A percentile compares a stretch with the other conserved stretches of the same genome.
phyloP scores from a whole-genome alignment of 2,888 invertebrate genomes.

The Cecidostiba fungosa region DNA sequence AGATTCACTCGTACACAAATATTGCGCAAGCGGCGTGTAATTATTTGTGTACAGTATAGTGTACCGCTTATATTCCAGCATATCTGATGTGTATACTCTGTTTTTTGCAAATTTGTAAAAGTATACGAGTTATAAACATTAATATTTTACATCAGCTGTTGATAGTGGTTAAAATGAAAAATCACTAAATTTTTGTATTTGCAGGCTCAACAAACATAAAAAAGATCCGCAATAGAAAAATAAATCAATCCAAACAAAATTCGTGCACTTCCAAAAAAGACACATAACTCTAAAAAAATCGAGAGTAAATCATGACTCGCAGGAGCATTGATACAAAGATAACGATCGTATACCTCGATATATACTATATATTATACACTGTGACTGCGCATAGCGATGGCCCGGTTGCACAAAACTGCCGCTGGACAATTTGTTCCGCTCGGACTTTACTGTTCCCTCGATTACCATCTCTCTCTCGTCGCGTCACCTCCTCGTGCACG shows the following conservation, averaged over 20 bases:
- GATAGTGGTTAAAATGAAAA: too few species aligned
- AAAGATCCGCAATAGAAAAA: background rate
- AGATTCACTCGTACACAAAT: background rate
- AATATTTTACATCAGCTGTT: too few species aligned
- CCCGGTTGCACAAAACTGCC: slow-evolving; percentile 42
- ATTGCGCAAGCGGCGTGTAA: slow-evolving; percentile 8
- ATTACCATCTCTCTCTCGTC: background rate
- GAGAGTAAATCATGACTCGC: slow-evolving; percentile 4
- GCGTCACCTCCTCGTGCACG: slow-evolving; percentile 10
- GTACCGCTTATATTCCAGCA: too few species aligned
- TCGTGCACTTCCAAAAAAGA: too few species aligned
- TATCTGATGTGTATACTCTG: too few species aligned
- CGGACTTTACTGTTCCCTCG: slow-evolving; percentile 36
- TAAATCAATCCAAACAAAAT: background rate
- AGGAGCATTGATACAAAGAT: slow-evolving; percentile 27
- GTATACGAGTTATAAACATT: too few species aligned
- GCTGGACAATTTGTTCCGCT: slow-evolving; percentile 62
- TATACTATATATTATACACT: too few species aligned
- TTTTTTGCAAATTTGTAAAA: too few species aligned
- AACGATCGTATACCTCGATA: background rate
- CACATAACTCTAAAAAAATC: background rate
- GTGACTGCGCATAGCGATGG: background rate
- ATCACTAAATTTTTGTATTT: too few species aligned
- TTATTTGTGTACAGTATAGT: background rate
- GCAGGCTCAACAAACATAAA: too few species aligned